Conservation (phyloP, 2,797 vertebrate genomes). For the Acanthurus leucopareius region DNA sequence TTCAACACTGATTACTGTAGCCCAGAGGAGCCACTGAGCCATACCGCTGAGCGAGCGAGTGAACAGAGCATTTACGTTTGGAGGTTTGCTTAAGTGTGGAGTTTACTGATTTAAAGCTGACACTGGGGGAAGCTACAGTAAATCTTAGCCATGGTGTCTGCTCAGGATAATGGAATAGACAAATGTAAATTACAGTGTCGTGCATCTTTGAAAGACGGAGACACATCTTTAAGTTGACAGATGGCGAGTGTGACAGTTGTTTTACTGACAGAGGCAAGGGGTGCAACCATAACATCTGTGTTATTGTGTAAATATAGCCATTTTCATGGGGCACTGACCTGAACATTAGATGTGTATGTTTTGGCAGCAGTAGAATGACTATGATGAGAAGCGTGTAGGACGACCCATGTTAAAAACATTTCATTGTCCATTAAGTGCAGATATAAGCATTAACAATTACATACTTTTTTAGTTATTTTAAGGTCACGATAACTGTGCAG, state of each 20-base stretch:
- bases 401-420: neutral
- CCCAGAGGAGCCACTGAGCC: neutral
- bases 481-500: neutral
- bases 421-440: neutral
- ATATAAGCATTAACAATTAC: no score
- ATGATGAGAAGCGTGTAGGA: no score
- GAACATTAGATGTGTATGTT: slow-evolving; percentile 22
- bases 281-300: slow-evolving; percentile 47
- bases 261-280: slow-evolving; percentile 42
- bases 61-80: neutral
- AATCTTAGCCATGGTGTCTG: neutral
- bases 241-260: neutral
- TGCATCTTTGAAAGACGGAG: neutral
- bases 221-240: neutral
- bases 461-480: neutral
- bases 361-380: slow-evolving; percentile 1
- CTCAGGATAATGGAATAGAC: neutral
- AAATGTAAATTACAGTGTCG: neutral
- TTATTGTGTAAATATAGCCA: slow-evolving; percentile 60
- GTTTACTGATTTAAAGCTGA: slow-evolving; percentile 2
- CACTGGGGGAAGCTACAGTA: neutral
- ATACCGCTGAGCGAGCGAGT: neutral
- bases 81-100: neutral
- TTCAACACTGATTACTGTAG: slow-evolving; percentile 10
- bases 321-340: slow-evolving; percentile 23